phyloP scores from a whole-genome alignment of 2,113 vertebrate genomes.

The Semnopithecus entellus region DNA sequence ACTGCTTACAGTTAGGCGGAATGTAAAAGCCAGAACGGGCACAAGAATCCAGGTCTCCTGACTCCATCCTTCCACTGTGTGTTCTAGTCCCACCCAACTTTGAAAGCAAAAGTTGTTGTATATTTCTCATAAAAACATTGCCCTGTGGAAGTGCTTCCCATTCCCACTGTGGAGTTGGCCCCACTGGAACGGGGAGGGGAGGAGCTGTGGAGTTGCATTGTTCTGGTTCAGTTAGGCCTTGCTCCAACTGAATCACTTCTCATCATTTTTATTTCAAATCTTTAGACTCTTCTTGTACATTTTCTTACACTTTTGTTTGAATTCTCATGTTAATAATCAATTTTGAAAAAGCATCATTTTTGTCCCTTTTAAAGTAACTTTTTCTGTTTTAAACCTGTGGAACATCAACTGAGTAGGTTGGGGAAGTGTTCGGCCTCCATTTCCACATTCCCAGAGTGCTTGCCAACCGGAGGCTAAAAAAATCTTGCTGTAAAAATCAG shows the following conservation, averaged over 20 bases:
- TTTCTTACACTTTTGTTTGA: background rate
- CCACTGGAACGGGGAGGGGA: background rate
- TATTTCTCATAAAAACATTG: background rate
- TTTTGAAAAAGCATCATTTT: slow-evolving; percentile 25
- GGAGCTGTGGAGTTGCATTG: background rate
- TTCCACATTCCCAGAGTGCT: slow-evolving; percentile 37
- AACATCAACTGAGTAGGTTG: background rate
- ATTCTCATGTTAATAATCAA: background rate
- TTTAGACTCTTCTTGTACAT: background rate
- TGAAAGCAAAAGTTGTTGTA: background rate
- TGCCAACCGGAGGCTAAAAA: background rate
- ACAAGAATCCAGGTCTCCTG: background rate
- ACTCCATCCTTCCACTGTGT: background rate
- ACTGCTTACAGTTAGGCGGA: background rate
- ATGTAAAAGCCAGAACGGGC: background rate
- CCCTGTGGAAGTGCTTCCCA: background rate
- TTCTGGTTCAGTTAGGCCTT: background rate
- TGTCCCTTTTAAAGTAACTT: slow-evolving; percentile 25
- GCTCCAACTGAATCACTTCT: background rate
- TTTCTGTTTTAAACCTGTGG: slow-evolving; percentile 49
- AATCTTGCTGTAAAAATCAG: background rate
- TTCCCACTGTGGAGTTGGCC: background rate
- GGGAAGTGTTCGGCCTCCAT: background rate
- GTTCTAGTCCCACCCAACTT: background rate
- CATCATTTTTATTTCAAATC: background rate